A percentile compares a stretch with the other conserved stretches of the same genome.
Conservation (phyloP, 2,797 vertebrate species). For the Gila robusta region DNA sequence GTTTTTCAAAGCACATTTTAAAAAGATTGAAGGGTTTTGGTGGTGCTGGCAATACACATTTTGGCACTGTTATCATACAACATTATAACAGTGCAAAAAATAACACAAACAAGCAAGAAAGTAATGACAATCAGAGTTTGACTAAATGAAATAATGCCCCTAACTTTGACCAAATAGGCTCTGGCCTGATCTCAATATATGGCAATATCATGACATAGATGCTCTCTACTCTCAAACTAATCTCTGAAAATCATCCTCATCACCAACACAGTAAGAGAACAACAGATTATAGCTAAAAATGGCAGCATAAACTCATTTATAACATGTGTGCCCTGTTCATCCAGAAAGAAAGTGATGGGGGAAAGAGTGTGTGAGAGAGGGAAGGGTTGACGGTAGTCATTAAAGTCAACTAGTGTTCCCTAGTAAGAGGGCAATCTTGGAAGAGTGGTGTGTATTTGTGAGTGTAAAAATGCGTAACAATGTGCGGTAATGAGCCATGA, state of each 20-base stretch:
- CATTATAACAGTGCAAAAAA: slow-evolving; percentile 6
- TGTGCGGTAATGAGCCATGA: slow-evolving; percentile 60
- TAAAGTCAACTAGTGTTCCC: slow-evolving; percentile 45
- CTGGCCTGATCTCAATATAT: slow-evolving; percentile 44
- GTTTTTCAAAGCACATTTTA: neutral
- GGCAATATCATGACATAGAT: slow-evolving; percentile 52
- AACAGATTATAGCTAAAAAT: slow-evolving; percentile 61
- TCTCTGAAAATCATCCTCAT: slow-evolving; percentile 54
- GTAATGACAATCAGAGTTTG: neutral
- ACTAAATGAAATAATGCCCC: slow-evolving; percentile 31
- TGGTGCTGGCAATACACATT: neutral
- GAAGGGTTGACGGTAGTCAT: slow-evolving; percentile 27
- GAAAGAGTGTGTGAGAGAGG: slow-evolving; percentile 1
- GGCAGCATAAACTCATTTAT: slow-evolving; percentile 62
- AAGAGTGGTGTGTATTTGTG: slow-evolving; percentile 20
- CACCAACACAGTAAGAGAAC: slow-evolving; percentile 53
- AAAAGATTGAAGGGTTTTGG: neutral
- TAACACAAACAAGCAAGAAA: neutral
- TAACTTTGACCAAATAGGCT: slow-evolving; percentile 71
- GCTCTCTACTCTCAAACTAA: slow-evolving; percentile 29
- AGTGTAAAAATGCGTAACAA: slow-evolving; percentile 54
- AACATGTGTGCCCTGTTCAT: slow-evolving; percentile 52
- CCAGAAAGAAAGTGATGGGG: slow-evolving; percentile 45
- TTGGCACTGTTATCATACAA: too few species aligned
- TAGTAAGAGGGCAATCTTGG: slow-evolving; percentile 19